These are phyloP conservation scores for Cyphomyrus discorhynchus DNA, from an alignment of 2,113 vertebrate species.

Conservation along the genomic window DNA sequence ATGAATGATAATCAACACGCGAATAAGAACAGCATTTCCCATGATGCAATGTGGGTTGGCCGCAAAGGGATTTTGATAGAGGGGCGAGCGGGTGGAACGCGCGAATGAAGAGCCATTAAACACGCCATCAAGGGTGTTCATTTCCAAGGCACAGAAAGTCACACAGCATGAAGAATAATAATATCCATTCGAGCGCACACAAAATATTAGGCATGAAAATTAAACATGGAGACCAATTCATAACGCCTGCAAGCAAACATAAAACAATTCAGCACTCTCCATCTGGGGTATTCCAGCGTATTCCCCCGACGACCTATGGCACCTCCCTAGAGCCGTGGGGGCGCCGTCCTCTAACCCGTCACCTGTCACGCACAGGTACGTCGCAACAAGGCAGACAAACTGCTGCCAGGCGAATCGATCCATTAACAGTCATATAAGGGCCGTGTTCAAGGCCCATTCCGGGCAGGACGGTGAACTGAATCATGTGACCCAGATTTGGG, in stretches of 20 bases:
- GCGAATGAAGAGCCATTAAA: conserved; percentile 32
- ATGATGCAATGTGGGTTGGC: conserved; percentile 19
- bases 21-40: conserved; percentile 29
- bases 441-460: background rate
- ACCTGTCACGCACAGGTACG: background rate
- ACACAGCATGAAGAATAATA: conserved; percentile 51
- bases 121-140: conserved; percentile 46
- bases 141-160: conserved; percentile 44
- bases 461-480: background rate
- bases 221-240: conserved; percentile 22
- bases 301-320: background rate
- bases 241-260: conserved; percentile 27
- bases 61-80: conserved; percentile 6
- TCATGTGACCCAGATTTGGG: background rate
- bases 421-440: background rate
- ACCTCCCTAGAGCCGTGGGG: background rate
- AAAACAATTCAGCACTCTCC: conserved; percentile 20
- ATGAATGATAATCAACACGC: background rate
- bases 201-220: conserved; percentile 43
- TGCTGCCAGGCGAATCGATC: background rate
- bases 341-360: background rate
- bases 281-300: background rate
- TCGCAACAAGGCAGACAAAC: background rate
- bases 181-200: conserved; percentile 41
- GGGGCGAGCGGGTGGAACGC: background rate